A percentile compares a stretch with the other conserved stretches of the same genome.
These are phyloP conservation scores for Drosophila infuscata DNA, from an alignment of 2,888 invertebrate species.

Conservation along the genomic window DNA sequence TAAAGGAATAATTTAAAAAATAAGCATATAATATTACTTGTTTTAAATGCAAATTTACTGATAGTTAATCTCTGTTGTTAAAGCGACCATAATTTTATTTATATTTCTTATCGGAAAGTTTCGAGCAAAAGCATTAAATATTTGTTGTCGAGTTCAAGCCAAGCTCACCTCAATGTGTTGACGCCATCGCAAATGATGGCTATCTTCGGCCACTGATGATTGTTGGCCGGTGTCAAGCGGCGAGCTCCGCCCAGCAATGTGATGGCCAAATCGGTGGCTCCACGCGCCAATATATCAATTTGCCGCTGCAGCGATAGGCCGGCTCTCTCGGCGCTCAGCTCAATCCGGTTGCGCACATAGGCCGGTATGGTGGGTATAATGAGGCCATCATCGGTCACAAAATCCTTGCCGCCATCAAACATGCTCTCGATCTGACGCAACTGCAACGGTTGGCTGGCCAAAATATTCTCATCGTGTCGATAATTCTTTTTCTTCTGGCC, in stretches of 20 bases:
- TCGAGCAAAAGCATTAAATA: not conserved
- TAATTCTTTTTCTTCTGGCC: constrained; percentile 86
- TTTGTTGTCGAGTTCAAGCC: not conserved
- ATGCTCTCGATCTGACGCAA: constrained; percentile 89
- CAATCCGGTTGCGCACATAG: constrained; percentile 89
- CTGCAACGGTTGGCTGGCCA: constrained; percentile 88
- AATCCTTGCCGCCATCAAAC: constrained; percentile 80
- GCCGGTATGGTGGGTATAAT: constrained; percentile 91
- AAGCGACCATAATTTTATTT: not conserved
- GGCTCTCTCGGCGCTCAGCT: constrained; percentile 88
- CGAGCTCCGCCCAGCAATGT: constrained; percentile 94
- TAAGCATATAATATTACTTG: not conserved
- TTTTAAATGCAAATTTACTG: not conserved
- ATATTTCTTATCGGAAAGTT: not conserved
- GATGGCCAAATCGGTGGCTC: constrained; percentile 93
- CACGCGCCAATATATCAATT: constrained; percentile 92
- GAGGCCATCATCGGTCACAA: constrained; percentile 90
- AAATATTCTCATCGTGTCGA: constrained; percentile 94
- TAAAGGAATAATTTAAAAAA: not conserved
- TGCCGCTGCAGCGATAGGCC: constrained; percentile 89
- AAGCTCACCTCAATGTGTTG: constrained; percentile 55
- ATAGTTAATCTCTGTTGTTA: not conserved
- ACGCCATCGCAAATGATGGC: constrained; percentile 89
- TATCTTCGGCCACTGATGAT: constrained; percentile 94
- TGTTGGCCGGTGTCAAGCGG: constrained; percentile 93